Base-by-base conservation (phyloP, 2,888 invertebrate genomes). In the Silvanus unidentatus region DNA sequence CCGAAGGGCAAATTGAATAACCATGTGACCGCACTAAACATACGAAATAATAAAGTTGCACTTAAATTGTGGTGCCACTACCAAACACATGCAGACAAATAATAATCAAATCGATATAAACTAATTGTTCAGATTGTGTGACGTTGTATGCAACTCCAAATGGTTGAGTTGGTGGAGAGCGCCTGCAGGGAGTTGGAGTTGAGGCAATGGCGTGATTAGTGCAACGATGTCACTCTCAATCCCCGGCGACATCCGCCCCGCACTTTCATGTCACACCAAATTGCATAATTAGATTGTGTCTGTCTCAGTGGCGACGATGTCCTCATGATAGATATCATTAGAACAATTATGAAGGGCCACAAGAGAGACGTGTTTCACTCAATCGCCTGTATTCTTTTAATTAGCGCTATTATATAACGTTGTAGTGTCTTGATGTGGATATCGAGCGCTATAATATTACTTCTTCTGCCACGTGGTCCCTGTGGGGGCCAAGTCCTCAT, bases 231-330 rank as follows among this genome's bases (percentile, higher is more conserved):
- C 69, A 65, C 62, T n/a, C n/a, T 68, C 67, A 65, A 59, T 59
- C 61, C 62, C 60, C 58, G 49, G 55, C 51, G 57, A 58, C 62
- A 55, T 57, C 59, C 50, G 49, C 57, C 53, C 57, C 54, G 58
- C 56, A 60, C 47, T 55, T 60, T 53, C 62, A 53, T 64, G 66
- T 64, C 65, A 61, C 57, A 55, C 63, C 55, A 63, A 64, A 68
- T 66, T 66, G 66, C 63, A 68, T 69, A 70, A 70, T 70, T 69
- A 66, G 66, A 68, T 70, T 66, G 63, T 55, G 58, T 58, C 59
- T 64, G 65, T 64, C 65, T 62, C 59, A 57, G 13, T 12, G 32
- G 42, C 44, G 59, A 57, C 58, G 59, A 58, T 62, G 61, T 62
- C 60, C 58, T 58, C 61, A 47, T 62, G 64, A 65, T 63, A 64